A percentile compares a stretch with the other conserved stretches of the same genome.
Evolutionary conservation across 2,113 vertebrate genomes (phyloP).

Genomic region (Leuciscus idus): DNA sequence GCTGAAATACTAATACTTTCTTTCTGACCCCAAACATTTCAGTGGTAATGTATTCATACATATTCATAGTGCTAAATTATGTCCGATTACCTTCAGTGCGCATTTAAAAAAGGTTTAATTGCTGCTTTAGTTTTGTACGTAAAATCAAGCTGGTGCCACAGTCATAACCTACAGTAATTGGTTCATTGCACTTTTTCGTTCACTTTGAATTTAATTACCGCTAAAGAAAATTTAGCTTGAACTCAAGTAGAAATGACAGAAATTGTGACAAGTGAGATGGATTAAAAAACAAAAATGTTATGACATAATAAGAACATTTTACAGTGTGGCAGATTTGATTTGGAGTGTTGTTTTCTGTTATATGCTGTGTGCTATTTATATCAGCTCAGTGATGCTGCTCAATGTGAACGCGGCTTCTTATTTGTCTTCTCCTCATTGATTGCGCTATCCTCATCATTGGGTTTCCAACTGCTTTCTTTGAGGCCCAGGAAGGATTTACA

Average conservation of each 20-base stretch:
- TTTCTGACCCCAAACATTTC: not conserved
- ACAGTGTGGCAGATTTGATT: not conserved
- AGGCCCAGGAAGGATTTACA: conserved; percentile 67
- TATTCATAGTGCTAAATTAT: not conserved
- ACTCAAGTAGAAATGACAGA: not conserved
- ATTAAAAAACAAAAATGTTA: not conserved
- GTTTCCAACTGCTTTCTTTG: conserved; percentile 57
- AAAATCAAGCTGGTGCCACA: not conserved
- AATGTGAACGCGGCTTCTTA: conserved; percentile 54
- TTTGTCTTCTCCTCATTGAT: conserved; percentile 71
- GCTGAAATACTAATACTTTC: not conserved
- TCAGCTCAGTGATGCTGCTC: conserved; percentile 25
- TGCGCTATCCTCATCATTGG: conserved; percentile 67
- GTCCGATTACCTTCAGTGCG: not conserved
- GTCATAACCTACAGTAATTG: not conserved
- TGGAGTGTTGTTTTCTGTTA: not conserved
- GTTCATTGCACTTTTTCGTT: not conserved
- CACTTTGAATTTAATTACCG: not conserved
- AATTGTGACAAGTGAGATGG: not conserved
- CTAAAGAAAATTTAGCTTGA: not conserved
- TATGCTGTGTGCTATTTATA: conserved; percentile 54
- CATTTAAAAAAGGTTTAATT: not conserved
- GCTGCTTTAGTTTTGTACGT: not conserved
- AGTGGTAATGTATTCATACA: not conserved
- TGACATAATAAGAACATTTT: not conserved